These are phyloP conservation scores for Myioborus melanocephalus DNA, from an alignment of 2,797 vertebrate genomes.

Conservation along the genomic window DNA sequence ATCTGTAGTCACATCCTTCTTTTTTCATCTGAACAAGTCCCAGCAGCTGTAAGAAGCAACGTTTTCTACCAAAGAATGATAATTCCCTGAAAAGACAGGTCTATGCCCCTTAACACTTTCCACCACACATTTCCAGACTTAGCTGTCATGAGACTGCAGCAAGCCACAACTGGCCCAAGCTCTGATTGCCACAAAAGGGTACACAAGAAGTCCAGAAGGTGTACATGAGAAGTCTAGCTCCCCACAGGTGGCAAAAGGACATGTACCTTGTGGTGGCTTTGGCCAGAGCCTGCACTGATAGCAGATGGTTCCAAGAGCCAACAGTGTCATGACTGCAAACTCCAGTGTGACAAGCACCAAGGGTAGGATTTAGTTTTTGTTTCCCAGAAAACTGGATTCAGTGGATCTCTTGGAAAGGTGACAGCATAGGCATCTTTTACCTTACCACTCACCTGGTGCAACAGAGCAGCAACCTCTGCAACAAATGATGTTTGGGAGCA, in stretches of 20 bases:
- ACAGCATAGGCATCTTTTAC: neutral
- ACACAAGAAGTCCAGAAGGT: neutral
- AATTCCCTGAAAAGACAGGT: neutral
- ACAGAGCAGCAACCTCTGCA: accelerated
- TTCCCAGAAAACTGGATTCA: neutral
- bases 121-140: neutral
- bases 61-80: neutral
- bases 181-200: neutral
- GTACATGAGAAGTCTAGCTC: neutral
- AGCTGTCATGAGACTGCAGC: neutral
- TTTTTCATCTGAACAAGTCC: neutral
- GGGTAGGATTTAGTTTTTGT: neutral
- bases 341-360: neutral
- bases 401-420: neutral
- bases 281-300: accelerated
- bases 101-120: neutral
- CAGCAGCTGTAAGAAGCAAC: neutral
- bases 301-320: neutral
- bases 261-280: neutral
- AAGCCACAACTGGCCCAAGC: neutral
- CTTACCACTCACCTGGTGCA: neutral
- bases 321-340: neutral
- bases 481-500: neutral
- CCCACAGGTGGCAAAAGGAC: neutral
- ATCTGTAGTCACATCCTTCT: neutral